Base-by-base conservation (phyloP, 1,140 invertebrate species). In the Glomeris maerens region DNA sequence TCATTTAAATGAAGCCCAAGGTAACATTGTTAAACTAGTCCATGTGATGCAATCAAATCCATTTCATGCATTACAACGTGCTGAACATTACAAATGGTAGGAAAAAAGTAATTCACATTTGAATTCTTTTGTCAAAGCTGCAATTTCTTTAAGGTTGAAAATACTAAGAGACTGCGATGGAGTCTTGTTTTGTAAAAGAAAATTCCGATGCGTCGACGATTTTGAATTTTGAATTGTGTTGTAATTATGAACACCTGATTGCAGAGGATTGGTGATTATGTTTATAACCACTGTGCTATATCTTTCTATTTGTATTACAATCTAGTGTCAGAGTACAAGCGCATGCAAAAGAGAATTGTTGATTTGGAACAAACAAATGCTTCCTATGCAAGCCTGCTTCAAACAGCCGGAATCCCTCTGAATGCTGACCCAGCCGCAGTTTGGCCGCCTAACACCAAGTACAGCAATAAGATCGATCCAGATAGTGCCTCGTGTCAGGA, bases 311-410 rank as follows among this genome's bases (percentile, higher is more conserved):
- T 49, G 48, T 47, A 27, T 45, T 2, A 2, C 46, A 39, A 55
- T 57, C 36, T 52, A 63, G 62, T 44, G 10, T 55, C 60, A 40
- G 64, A 66, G 53, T 51, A 65, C 2, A 45, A 54, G 4, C 52
- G 50, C 20, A 39, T 65, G 40, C 60, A 58, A 14, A 59, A 53
- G 39, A 57, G 62, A 38, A 42, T 64, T 1, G 53, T 56, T 25
- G 53, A 60, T 26, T 41, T 63, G 2, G 54, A 57, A 47, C 47
- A 48, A 26, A 59, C 61, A 36, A 59, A 62, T 49, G 53, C 60
- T 39, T 57, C 54, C 23, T 61, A 57, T 53, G 52, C 54, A n/a
- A 60, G 62, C 7, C 56, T 65, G 23, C 50, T 67, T 2, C 53
- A 60, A 49, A 52, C 52, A 44, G 57, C 61, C 46, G 64, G 64